These are phyloP conservation scores for Holothuria scabra DNA, from an alignment of 53 echinoderm and acorn worm species.

Conservation along the genomic window DNA sequence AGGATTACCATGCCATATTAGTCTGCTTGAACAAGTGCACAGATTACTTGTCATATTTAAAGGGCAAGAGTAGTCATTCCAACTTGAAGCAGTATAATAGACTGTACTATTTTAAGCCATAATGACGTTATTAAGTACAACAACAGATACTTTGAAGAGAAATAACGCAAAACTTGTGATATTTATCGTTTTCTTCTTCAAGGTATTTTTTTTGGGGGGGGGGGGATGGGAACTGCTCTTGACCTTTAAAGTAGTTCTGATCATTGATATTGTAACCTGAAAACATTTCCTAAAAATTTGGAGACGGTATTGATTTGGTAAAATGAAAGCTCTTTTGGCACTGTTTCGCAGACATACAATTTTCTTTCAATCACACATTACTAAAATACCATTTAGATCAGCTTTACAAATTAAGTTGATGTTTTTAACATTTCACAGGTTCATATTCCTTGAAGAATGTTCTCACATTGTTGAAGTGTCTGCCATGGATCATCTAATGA, in stretches of 20 bases:
- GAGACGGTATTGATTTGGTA: not conserved
- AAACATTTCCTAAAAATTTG: not conserved
- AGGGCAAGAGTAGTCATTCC: too few species aligned
- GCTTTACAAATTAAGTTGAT: not conserved
- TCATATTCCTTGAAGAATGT: slow-evolving; percentile 78
- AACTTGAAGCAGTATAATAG: too few species aligned
- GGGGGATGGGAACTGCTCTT: too few species aligned
- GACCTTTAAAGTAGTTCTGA: not conserved
- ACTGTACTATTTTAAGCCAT: too few species aligned
- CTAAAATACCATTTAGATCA: not conserved
- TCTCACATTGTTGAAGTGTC: slow-evolving; percentile 72
- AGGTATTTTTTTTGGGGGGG: too few species aligned
- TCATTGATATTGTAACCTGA: not conserved
- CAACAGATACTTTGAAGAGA: too few species aligned
- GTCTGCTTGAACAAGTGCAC: too few species aligned
- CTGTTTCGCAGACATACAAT: not conserved
- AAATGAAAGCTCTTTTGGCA: not conserved
- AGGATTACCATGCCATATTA: too few species aligned
- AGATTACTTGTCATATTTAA: too few species aligned
- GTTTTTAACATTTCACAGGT: slow-evolving; percentile 25
- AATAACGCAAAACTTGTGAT: too few species aligned
- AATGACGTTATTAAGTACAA: too few species aligned
- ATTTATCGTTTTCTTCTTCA: too few species aligned
- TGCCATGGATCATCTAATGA: slow-evolving; percentile 66
- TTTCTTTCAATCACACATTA: not conserved